These are phyloP conservation scores for Eufriesea mexicana DNA, from an alignment of 1,140 invertebrate species.

Conservation along the genomic window DNA sequence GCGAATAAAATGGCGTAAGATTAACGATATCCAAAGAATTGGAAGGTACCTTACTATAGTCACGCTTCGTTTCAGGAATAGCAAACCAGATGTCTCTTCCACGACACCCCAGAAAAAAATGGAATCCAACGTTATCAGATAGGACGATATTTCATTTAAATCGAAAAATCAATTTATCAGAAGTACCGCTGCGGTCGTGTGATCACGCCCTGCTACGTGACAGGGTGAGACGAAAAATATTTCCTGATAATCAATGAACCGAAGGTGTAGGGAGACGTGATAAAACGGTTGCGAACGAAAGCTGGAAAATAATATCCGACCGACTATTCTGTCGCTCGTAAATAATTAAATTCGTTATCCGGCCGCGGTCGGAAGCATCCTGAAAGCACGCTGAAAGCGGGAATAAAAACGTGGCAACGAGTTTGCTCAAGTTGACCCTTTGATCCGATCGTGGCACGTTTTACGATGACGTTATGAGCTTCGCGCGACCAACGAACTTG, in stretches of 20 bases:
- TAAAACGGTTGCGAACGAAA: not conserved
- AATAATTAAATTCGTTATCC: not conserved
- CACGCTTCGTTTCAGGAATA: not conserved
- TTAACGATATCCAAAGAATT: too few relatives aligned
- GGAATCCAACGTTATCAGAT: not conserved
- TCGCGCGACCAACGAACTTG: too few relatives aligned
- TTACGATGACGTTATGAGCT: not conserved
- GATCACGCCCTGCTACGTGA: slow-evolving; percentile 36
- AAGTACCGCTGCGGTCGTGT: slow-evolving; percentile 2
- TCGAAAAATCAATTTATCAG: slow-evolving; percentile 27
- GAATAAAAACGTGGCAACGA: not conserved
- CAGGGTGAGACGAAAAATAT: slow-evolving; percentile 9
- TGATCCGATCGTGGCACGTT: not conserved
- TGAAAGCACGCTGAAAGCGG: not conserved
- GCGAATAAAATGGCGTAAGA: too few relatives aligned
- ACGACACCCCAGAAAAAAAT: not conserved
- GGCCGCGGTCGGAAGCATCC: accelerated
- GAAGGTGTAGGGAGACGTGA: not conserved
- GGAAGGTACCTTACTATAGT: not conserved
- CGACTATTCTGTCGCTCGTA: not conserved
- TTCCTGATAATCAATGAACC: slow-evolving; percentile 17
- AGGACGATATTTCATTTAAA: not conserved
- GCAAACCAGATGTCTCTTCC: not conserved
- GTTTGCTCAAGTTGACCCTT: not conserved
- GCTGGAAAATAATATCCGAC: not conserved